Base-by-base conservation (phyloP, 2,797 vertebrate species). In the Knipowitschia caucasica region DNA sequence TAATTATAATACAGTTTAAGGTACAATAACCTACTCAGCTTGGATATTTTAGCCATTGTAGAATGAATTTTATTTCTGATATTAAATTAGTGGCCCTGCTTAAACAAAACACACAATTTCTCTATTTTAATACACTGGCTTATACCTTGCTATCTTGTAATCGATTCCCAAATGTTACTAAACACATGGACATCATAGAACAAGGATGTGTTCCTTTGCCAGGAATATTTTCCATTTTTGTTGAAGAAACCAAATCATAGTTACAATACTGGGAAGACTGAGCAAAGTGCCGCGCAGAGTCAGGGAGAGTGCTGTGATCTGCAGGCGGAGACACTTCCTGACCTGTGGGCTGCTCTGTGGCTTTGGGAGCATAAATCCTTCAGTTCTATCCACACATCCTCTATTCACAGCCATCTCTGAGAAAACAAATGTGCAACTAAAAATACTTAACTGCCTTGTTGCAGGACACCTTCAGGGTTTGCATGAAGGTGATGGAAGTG, bases 331-430 rank as follows among this genome's bases (percentile, higher is more conserved):
- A 52, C 26, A 24, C 59, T 64, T 81, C 75, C 63, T 78, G 64
- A 55, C 30, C 44, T 47, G 57, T 59, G 59, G 47, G 65, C 51
- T 76, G 64, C 69, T 67, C 52, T 69, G 49, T 47, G 38, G 61
- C 67, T 57, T 29, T 49, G 31, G 20, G 35, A 53, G 27, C 29
- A 67, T 77, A 69, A 75, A 80, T 80, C 67, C 33, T 59, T 69
- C 65, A 38, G 27, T 45, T 54, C 58, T 49, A 29, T 47, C 55
- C 63, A 50, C 70, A 72, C 61, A 73, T 73, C 58, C 59, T 59
- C 53, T 66, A 34, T 61, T 63, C 56, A 58, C 42, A 64, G 53
- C 50, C 46, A 15, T 44, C 12, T 47, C 56, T 42, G 42, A 49
- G 12, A 60, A 74, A 69, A 69, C 55, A 68, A 72, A 56, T 25